Evolutionary conservation across 2,888 invertebrate genomes (phyloP), one percentile per base, ranked within the genome.

Genomic region (Agonopterix subpropinquella): DNA sequence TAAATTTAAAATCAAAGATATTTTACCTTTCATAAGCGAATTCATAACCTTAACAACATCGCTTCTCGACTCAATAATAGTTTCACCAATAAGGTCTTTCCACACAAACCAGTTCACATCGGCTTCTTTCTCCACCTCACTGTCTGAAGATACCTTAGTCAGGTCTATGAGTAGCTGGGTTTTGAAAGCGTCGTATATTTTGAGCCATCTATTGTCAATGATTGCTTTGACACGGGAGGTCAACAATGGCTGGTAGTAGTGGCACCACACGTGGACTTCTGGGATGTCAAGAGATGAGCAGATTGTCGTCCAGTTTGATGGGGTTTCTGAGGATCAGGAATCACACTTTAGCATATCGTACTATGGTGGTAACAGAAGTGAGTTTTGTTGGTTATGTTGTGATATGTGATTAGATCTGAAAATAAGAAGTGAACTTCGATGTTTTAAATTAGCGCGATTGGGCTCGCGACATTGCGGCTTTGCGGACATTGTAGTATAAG

Each of bases 51-150:
- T 79, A 10, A 89, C 80, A 2, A 89, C 88, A 43, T 89, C 87
- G 51, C 62, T 74, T 43, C 82, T 73, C 0, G 82, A 83, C 56
- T 86, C 89, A 10, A 86, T 89, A 5, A 84, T 69, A 0, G 89
- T 89, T 36, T 89, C 89, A 0, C 88, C 83, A 41, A 85, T 81
- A 42, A 92, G 90, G 64, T 95, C 95, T 49, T 89, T 90, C 95
- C 95, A 95, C 28, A 93, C 90, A 55, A 91, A 93, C 92, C 92
- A 92, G 53, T 92, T 89, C 10, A 94, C 83, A 72, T 94, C 92
- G 11, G 82, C 81, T 61, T 93, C 92, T 8, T 90, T 89, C 55
- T 89, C 91, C 28, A 68, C 46, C 18, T 89, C 89, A 47, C 64
- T 77, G 35, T 90, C 87, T 11, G 85, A 73, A 4, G 84, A 80